Evolutionary conservation across 2,113 vertebrate species (phyloP).

Genomic region (Dicaeum eximium): DNA sequence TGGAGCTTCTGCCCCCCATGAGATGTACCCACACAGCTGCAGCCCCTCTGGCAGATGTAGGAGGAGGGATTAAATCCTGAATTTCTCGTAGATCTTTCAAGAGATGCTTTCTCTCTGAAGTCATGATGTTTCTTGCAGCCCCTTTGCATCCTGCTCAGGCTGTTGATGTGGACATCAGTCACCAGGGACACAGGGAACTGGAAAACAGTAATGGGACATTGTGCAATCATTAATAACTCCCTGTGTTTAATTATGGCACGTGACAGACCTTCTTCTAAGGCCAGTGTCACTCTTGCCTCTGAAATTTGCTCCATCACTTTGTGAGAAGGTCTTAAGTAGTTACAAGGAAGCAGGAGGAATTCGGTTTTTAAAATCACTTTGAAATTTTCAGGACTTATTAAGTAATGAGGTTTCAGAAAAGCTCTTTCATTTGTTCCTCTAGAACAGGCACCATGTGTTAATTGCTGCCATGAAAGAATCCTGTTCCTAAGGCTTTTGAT

Average conservation of each 20-base stretch:
- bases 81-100: background rate
- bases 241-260: background rate
- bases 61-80: background rate
- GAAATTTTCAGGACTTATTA: background rate
- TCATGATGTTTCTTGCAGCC: background rate
- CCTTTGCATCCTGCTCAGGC: background rate
- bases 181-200: background rate
- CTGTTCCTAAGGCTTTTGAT: background rate
- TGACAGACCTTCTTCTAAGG: background rate
- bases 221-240: background rate
- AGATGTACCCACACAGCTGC: background rate
- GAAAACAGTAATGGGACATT: background rate
- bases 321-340: background rate
- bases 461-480: background rate
- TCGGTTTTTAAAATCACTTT: background rate
- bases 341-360: background rate
- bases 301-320: background rate
- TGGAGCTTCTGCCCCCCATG: background rate
- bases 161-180: background rate
- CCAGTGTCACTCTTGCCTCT: background rate
- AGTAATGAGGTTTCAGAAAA: background rate
- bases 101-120: background rate
- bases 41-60: background rate
- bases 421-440: background rate
- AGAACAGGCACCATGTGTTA: background rate